Base-by-base conservation (phyloP, 2,888 invertebrate species). In the Andrena hattorfiana region DNA sequence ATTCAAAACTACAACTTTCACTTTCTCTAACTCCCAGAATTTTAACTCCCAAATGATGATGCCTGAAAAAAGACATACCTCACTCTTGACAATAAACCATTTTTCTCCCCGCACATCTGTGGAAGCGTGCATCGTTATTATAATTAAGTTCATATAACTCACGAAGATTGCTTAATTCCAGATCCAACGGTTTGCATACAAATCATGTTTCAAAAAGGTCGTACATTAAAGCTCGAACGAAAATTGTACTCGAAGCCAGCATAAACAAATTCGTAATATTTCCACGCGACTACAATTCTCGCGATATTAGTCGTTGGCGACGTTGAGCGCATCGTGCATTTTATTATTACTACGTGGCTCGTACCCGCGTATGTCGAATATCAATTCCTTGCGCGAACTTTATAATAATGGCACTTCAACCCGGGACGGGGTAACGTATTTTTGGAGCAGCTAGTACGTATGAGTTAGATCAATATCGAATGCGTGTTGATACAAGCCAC, bases 401-500 rank as follows among this genome's bases (percentile, higher is more conserved):
- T 60, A 30, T 23, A 30, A 32, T 4, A 20, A 56, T 28, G 10
- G 8, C 51, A 67, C 30, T 51, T 13, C 6, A 48, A 28, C 28
- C 0, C 6, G 3, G 4, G 16, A 10, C 4, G 51, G 26, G 2
- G 4, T 23, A 28, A 59, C 26, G 26, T 16, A 7, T 16, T 49
- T 63, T 51, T 13, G 10, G n/a, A n/a, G 26, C 51, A 35, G 7
- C 64, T 23, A 30, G 23, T 59, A 23, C 23, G 16, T 16, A 20
- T n/a, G n/a, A 74, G 42, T 74, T 59, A 68, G 16, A 68, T 74
- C 68, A 48, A 74, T 74, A 68, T 56, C 42, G 73, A 28, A 59
- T 59, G 26, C 67, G 35, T 63, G 30, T 7, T 16, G 56, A 30
- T 54, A 28, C 56, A 67, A 73, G 67, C 68, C 68, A n/a, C 16